Base-by-base conservation (phyloP, 2,113 vertebrate species). In the Ophthalmolycus amberensis region DNA sequence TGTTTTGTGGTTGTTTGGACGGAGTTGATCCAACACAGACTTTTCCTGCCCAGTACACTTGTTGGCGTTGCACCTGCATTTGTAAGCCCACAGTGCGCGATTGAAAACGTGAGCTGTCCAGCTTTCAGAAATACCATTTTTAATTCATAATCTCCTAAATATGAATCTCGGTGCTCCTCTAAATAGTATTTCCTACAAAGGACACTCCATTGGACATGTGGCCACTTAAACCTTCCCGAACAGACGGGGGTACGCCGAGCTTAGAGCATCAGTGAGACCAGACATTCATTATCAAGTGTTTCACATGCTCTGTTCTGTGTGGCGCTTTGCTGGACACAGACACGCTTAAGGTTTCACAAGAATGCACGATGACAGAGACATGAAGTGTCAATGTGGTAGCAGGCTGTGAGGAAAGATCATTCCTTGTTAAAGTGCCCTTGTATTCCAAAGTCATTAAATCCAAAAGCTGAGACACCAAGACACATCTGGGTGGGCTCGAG, bases 1-100 rank as follows among this genome's bases (percentile, higher is more conserved):
- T 8, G 25, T 81, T 90, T 84, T 83, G 90, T 84, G 90, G 85
- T 90, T 84, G 83, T 90, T 88, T 82, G 46, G 71, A 73, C 82
- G 63, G n/a, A 72, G 80, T 79, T 68, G 77, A 84, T 70, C 72
- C 46, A 80, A 63, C 48, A 73, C 79, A 92, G 89, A 79, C 78
- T 62, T 79, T 84, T 79, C 77, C 88, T 67, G 82, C 79, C 44
- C 18, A 0, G 56, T 62, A 70, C 84, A 85, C 83, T 87, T 87
- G 76, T 79, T 92, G 87, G 85, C 77, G 7, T 27, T 74, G 50
- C 88, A 90, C 89, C 77, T 90, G 87, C 77, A 77, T 82, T 82
- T 79, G 79, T 40, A 79, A 27, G 59, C 50, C 79, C 65, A 72
- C 84, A 85, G 79, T 63, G 85, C 85, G 48, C 29, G 62, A 71